Evolutionary conservation across 2,797 vertebrate species (phyloP), one percentile per base, ranked within the genome.

Genomic region (Labroides dimidiatus): DNA sequence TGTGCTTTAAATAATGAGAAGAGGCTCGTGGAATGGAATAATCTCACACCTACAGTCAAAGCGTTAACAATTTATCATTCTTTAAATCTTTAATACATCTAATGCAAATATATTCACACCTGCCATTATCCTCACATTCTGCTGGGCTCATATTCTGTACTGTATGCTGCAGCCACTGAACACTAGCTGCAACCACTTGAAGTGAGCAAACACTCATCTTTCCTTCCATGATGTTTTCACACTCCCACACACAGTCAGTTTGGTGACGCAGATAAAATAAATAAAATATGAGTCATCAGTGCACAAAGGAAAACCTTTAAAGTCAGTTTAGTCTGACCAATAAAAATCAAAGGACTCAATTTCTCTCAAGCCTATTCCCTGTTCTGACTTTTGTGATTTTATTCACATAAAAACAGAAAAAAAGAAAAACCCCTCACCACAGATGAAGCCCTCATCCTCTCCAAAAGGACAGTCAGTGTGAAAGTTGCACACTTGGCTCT

Each of bases 401-500:
- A 33, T 10, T 10, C 4, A 36, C 3, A 42, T 59, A 42, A 45
- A 37, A 51, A 23, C 30, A 33, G 8, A 33, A 1, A 33, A 33
- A 33, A 33, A 33, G 30, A 1, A 12, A 57, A 93, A 17, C 8
- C 94, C n/a, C n/a, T 94, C 79, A 97, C 96, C 94, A 90, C 96
- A 97, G 43, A 94, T 79, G 36, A 83, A 77, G 57, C 91, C 92
- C 69, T 95, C 93, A 19, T 95, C 91, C 14, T 95, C 94, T 67
- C 93, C 94, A 4, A 87, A 64, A 43, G 93, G 91, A 79, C 96
- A 97, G 73, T 96, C 94, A 0, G 86, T 92, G 73, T 91, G 82
- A 82, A 97, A 96, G 91, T 97, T 93, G 78, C 96, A 97, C 75
- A 96, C 84, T 59, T 86, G 88, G 24, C 86, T 85, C 42, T 88